phyloP scores from a whole-genome alignment of 2,888 invertebrate genomes.

The Noctua janthina region DNA sequence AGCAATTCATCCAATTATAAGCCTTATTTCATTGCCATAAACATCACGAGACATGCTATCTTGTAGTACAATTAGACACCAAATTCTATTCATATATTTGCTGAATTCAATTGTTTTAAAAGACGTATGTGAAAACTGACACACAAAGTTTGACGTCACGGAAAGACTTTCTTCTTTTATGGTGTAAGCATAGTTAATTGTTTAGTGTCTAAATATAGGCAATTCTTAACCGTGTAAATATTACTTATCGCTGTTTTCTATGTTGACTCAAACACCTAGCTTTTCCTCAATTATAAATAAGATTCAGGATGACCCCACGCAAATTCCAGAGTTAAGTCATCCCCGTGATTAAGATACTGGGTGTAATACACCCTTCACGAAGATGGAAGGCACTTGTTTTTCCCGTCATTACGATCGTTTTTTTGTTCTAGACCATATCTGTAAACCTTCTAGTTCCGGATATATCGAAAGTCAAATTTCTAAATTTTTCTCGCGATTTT shows the following conservation, averaged over 20 bases:
- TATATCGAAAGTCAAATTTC: too few species aligned
- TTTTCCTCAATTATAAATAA: neutral
- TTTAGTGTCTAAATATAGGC: neutral
- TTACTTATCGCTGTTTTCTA: neutral
- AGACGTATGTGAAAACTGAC: neutral
- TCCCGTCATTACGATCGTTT: too few species aligned
- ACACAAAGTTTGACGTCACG: constrained; percentile 27
- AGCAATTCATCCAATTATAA: constrained; percentile 4
- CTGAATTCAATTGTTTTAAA: constrained; percentile 25
- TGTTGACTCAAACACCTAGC: neutral
- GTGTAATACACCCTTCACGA: too few species aligned
- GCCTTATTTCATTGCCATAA: neutral
- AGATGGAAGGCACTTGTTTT: too few species aligned
- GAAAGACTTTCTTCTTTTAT: constrained; percentile 18
- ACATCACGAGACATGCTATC: constrained; percentile 6
- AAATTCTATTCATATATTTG: constrained; percentile 42
- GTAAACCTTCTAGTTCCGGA: too few species aligned
- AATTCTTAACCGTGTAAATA: neutral
- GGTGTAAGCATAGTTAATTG: neutral
- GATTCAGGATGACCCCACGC: neutral
- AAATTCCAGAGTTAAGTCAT: too few species aligned
- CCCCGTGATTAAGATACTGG: too few species aligned
- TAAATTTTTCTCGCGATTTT: too few species aligned
- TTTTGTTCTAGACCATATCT: too few species aligned
- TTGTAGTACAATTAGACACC: neutral